Evolutionary conservation across 2,888 invertebrate genomes (phyloP).

Genomic region (Acleris emargana): DNA sequence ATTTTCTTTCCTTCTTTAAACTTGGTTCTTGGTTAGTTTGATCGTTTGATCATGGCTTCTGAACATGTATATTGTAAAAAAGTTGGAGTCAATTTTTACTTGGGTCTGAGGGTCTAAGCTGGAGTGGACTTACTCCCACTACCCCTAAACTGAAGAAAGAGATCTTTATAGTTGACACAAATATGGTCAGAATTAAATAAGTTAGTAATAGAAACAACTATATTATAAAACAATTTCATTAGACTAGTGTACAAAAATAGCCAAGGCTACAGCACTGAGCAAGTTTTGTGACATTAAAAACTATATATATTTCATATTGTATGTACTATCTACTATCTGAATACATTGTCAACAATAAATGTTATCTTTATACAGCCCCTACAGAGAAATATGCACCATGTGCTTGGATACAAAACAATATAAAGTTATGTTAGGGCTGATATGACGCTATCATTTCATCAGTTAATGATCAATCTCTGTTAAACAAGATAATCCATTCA

Average conservation of each 20-base stretch:
- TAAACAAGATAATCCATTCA: no score
- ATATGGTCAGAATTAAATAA: constrained; percentile 3
- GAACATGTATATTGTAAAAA: no score
- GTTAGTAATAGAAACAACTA: constrained; percentile 63
- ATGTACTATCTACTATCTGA: constrained; percentile 39
- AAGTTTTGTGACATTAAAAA: constrained; percentile 71
- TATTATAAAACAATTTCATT: constrained; percentile 68
- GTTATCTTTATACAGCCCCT: constrained; percentile 32
- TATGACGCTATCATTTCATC: constrained; percentile 27
- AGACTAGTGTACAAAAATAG: constrained; percentile 82
- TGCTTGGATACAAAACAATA: constrained; percentile 43
- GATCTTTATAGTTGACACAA: no score
- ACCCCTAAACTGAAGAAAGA: no score
- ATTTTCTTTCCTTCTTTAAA: no score
- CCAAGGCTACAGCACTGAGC: constrained; percentile 78
- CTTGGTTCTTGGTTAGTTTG: no score
- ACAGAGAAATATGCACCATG: constrained; percentile 56
- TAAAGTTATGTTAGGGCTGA: constrained; percentile 27
- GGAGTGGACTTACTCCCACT: no score
- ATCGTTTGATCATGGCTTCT: no score
- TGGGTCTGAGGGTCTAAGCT: no score
- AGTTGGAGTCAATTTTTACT: no score
- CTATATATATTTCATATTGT: constrained; percentile 43
- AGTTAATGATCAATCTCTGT: not conserved
- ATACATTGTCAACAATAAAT: constrained; percentile 35